Conservation (phyloP, 1,140 invertebrate genomes). For the Stenopsyche tienmushanensis region DNA sequence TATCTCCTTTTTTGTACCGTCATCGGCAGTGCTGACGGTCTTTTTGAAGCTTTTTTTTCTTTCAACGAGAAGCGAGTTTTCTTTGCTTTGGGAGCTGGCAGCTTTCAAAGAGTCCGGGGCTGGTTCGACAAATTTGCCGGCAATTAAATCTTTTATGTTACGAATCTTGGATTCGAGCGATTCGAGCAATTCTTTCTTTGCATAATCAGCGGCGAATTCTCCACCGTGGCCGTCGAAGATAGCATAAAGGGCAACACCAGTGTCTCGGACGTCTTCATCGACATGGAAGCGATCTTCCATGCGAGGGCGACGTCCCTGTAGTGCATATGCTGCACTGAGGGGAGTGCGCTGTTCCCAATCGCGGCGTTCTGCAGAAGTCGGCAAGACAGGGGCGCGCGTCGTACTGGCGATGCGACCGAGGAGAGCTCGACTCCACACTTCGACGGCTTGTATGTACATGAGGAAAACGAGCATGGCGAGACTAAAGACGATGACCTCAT, state of each 20-base stretch:
- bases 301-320: conserved; percentile 81
- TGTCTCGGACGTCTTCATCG: conserved; percentile 72
- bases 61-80: conserved; percentile 47
- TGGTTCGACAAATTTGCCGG: conserved; percentile 54
- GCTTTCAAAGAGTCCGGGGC: conserved; percentile 42
- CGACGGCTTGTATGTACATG: conserved; percentile 75
- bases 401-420: conserved; percentile 69
- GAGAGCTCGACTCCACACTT: conserved; percentile 74
- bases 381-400: conserved; percentile 56
- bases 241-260: conserved; percentile 81
- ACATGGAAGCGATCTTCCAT: conserved; percentile 94
- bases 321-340: conserved; percentile 80
- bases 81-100: conserved; percentile 46
- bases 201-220: conserved; percentile 90
- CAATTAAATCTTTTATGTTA: conserved; percentile 67
- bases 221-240: conserved; percentile 95
- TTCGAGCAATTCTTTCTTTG: conserved; percentile 76
- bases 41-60: conserved; percentile 67
- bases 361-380: conserved; percentile 58
- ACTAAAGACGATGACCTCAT: conserved; percentile 70
- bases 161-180: conserved; percentile 74
- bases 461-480: conserved; percentile 68
- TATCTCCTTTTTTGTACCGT: conserved; percentile 59
- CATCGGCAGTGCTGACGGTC: conserved; percentile 60
- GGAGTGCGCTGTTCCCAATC: conserved; percentile 75